Percentiles rank a stretch among this genome's conserved stretches.
These are phyloP conservation scores for Oryzias curvinotus DNA, from an alignment of 2,113 vertebrate genomes.

Conservation along the genomic window DNA sequence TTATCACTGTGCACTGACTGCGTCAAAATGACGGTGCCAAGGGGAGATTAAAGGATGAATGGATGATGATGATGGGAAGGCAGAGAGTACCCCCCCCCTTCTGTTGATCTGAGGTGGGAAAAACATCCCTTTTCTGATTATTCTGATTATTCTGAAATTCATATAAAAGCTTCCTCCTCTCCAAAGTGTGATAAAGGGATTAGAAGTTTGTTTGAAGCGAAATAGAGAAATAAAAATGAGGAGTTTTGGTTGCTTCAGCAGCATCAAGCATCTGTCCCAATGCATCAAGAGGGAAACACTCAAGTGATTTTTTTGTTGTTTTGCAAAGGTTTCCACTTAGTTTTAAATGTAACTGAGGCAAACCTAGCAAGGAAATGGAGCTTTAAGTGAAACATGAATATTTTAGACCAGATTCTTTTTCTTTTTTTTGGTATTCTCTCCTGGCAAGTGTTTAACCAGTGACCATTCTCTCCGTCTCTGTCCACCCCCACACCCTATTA, in stretches of 20 bases:
- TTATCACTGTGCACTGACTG: constrained; percentile 12
- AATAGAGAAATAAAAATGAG: constrained; percentile 14
- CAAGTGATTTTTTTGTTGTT: constrained; percentile 11
- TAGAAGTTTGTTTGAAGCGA: constrained; percentile 26
- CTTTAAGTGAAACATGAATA: neutral
- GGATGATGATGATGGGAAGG: constrained; percentile 3
- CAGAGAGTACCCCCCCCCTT: neutral
- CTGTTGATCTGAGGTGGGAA: constrained; percentile 5
- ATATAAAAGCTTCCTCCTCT: constrained; percentile 13
- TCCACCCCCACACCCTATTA: constrained; percentile 33
- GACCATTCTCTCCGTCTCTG: constrained; percentile 8
- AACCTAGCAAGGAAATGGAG: neutral
- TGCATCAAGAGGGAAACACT: constrained; percentile 13
- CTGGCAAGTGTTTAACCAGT: constrained; percentile 38
- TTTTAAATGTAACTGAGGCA: constrained; percentile 17
- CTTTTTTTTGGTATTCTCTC: constrained; percentile 12
- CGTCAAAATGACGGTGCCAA: constrained; percentile 24
- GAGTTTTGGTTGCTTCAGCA: constrained; percentile 7
- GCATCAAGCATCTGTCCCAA: constrained; percentile 6
- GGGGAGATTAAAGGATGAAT: constrained; percentile 28
- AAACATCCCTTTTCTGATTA: constrained; percentile 11
- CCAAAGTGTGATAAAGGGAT: constrained; percentile 5
- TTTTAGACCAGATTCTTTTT: constrained; percentile 1
- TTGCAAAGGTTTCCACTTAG: constrained; percentile 2
- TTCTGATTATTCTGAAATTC: neutral